phyloP scores from a whole-genome alignment of 2,888 invertebrate genomes.

The Smittia aterrima region DNA sequence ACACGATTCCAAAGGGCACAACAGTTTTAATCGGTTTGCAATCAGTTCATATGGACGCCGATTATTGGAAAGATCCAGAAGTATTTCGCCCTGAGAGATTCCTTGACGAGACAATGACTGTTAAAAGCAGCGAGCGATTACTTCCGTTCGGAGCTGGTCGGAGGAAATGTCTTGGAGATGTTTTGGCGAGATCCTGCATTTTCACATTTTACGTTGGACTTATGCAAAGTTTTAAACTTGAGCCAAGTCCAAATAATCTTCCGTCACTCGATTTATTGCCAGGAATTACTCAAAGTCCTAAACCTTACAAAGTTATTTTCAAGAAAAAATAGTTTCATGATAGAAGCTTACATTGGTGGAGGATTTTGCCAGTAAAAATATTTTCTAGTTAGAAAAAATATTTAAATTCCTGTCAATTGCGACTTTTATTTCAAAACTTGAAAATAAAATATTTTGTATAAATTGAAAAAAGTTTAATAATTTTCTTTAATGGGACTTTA shows the following conservation, averaged over 20 bases:
- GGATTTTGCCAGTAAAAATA: too few species aligned
- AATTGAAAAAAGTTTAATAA: too few species aligned
- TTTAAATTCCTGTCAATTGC: too few species aligned
- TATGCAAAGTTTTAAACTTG: constrained; percentile 58
- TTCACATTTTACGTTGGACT: constrained; percentile 63
- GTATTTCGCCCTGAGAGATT: constrained; percentile 66
- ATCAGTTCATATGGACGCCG: constrained; percentile 59
- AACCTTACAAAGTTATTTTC: constrained; percentile 56
- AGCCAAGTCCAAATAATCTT: constrained; percentile 50
- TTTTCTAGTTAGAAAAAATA: too few species aligned
- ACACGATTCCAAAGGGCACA: constrained; percentile 58
- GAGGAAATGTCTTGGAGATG: constrained; percentile 65
- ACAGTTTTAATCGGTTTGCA: constrained; percentile 57
- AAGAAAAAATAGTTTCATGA: too few species aligned
- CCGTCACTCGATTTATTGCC: constrained; percentile 55
- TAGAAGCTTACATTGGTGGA: too few species aligned
- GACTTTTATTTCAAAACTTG: too few species aligned
- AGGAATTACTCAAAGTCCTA: constrained; percentile 60
- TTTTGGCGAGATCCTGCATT: constrained; percentile 61
- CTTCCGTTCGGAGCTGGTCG: constrained; percentile 57
- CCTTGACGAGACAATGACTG: constrained; percentile 51
- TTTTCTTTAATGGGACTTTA: too few species aligned
- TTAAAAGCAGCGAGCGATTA: constrained; percentile 49
- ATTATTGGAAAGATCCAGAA: constrained; percentile 62
- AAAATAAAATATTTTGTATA: too few species aligned